Conservation (phyloP, 2,113 vertebrate genomes). For the Lepisosteus osseus region DNA sequence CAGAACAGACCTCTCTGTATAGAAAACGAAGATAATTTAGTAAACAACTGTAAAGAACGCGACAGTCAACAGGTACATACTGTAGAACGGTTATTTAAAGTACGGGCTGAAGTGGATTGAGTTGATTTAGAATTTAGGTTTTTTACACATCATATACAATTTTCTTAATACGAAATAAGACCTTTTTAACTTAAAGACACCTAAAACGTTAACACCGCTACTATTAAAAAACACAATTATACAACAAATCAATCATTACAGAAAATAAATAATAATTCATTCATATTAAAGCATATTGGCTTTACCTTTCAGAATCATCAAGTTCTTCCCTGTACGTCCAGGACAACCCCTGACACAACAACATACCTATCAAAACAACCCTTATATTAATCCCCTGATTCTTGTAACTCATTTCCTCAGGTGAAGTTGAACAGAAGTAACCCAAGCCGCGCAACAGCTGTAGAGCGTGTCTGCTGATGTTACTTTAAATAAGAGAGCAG, state of each 20-base stretch:
- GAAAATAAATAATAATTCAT: too few relatives aligned
- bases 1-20: slow-evolving; percentile 80
- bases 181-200: not conserved
- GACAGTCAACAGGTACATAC: too few relatives aligned
- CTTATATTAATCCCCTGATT: slow-evolving; percentile 39
- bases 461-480: slow-evolving; percentile 5
- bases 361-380: slow-evolving; percentile 51
- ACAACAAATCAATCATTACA: too few relatives aligned
- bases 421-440: slow-evolving; percentile 25
- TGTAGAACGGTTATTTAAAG: too few relatives aligned
- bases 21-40: slow-evolving; percentile 3
- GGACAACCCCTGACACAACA: slow-evolving; percentile 68
- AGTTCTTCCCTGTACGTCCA: slow-evolving; percentile 82
- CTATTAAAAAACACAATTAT: too few relatives aligned
- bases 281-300: not conserved
- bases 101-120: too few relatives aligned
- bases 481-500: not conserved
- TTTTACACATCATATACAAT: too few relatives aligned
- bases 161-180: not conserved
- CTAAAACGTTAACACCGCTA: too few relatives aligned
- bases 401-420: slow-evolving; percentile 48
- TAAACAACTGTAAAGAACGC: not conserved
- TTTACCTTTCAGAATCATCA: slow-evolving; percentile 75
- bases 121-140: too few relatives aligned
- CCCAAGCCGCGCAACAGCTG: slow-evolving; percentile 22